phyloP scores from a whole-genome alignment of 2,113 vertebrate genomes.

The Glareola pratincola region DNA sequence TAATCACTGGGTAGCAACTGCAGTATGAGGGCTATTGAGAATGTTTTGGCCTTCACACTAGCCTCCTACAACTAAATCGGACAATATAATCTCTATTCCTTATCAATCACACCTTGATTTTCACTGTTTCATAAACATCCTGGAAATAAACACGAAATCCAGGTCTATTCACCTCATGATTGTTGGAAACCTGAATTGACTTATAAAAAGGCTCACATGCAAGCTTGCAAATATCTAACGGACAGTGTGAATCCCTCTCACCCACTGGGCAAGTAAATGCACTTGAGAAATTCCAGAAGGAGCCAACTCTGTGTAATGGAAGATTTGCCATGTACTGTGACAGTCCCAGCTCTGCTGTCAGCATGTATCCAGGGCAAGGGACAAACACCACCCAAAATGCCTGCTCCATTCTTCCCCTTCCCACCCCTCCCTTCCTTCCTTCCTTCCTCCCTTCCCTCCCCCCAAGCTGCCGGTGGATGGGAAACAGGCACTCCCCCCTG shows the following conservation, averaged over 20 bases:
- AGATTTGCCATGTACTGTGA: background rate
- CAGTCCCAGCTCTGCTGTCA: background rate
- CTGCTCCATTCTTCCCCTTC: background rate
- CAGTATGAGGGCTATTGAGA: background rate
- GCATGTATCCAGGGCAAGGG: background rate
- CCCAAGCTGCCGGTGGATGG: accelerated
- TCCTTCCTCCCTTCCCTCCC: background rate
- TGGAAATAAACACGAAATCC: background rate
- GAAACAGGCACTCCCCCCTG: background rate
- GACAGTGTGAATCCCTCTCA: slow-evolving; percentile 1
- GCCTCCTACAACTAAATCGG: background rate
- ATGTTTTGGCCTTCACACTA: background rate
- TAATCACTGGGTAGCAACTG: background rate
- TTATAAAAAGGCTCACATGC: background rate
- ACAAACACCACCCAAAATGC: background rate
- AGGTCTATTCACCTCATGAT: background rate
- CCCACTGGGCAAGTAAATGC: slow-evolving; percentile 8
- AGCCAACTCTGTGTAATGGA: background rate
- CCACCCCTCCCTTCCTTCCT: background rate
- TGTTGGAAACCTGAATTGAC: background rate
- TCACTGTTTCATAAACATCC: background rate
- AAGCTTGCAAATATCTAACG: background rate
- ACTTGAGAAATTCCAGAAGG: slow-evolving; percentile 20
- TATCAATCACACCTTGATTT: background rate
- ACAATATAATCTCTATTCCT: background rate